Evolutionary conservation across 2,113 vertebrate species (phyloP).

Genomic region (Seriola aureovittata): DNA sequence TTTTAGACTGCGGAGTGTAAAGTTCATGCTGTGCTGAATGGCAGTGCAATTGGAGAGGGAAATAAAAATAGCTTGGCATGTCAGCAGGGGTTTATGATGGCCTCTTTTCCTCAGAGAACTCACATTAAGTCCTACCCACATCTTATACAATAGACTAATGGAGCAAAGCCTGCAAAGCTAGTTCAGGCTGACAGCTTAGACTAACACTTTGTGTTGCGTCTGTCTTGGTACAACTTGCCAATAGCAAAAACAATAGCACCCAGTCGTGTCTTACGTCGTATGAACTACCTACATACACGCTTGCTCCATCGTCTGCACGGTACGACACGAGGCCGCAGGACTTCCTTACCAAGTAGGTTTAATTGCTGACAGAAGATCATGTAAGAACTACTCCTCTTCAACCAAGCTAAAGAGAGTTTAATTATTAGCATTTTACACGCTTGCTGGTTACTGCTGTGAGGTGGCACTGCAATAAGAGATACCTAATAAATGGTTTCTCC

Average conservation of each 20-base stretch:
- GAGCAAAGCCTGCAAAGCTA: constrained; percentile 40
- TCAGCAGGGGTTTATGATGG: constrained; percentile 78
- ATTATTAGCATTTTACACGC: not conserved
- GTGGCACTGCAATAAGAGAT: no score
- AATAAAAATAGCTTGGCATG: constrained; percentile 80
- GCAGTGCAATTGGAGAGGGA: constrained; percentile 63
- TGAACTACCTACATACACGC: no score
- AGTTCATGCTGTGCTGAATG: constrained; percentile 64
- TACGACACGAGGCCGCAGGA: no score
- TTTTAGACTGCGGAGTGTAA: constrained; percentile 42
- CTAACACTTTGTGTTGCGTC: not conserved
- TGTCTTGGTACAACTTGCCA: not conserved
- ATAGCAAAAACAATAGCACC: not conserved
- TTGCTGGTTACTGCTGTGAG: not conserved
- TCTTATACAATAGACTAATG: constrained; percentile 60
- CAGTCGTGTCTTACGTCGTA: no score
- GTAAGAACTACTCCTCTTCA: not conserved
- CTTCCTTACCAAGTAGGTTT: not conserved
- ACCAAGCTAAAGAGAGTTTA: not conserved
- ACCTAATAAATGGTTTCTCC: no score
- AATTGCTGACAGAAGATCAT: not conserved
- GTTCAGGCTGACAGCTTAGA: constrained; percentile 29
- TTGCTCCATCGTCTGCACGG: not conserved
- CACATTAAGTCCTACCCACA: constrained; percentile 58
- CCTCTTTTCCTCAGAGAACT: constrained; percentile 76